Conservation (phyloP, 64 coral and sea anemone species). For the Pocillopora verrucosa region DNA sequence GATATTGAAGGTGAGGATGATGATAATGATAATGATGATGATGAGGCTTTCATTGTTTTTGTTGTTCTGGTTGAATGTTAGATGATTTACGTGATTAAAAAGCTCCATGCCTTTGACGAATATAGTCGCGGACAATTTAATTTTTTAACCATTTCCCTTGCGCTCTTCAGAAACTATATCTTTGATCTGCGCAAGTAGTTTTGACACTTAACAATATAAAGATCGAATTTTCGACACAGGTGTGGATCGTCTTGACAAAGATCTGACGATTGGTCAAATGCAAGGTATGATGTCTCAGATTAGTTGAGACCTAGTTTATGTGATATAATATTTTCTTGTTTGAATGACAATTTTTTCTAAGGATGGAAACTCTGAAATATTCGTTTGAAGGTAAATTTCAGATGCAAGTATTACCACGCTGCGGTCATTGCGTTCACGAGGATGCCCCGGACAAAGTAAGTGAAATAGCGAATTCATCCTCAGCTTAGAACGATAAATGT, state of each 20-base stretch:
- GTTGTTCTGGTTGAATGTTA: no score
- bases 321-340: background rate
- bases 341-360: background rate
- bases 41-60: no score
- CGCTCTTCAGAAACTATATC: no score
- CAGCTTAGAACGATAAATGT: no score
- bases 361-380: background rate
- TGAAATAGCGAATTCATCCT: background rate
- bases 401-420: constrained; percentile 86
- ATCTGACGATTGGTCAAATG: constrained; percentile 94
- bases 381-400: constrained; percentile 79
- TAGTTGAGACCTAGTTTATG: no score
- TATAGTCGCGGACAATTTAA: no score
- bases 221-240: constrained; percentile 25
- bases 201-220: background rate
- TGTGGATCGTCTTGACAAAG: constrained; percentile 93
- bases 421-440: constrained; percentile 95
- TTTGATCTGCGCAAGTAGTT: background rate
- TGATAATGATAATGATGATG: no score
- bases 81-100: no score
- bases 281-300: constrained; percentile 60
- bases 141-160: no score
- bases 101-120: no score
- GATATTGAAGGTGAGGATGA: no score
- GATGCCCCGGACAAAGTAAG: constrained; percentile 91